These are phyloP conservation scores for Perca flavescens DNA, from an alignment of 2,113 vertebrate genomes.

Conservation along the genomic window DNA sequence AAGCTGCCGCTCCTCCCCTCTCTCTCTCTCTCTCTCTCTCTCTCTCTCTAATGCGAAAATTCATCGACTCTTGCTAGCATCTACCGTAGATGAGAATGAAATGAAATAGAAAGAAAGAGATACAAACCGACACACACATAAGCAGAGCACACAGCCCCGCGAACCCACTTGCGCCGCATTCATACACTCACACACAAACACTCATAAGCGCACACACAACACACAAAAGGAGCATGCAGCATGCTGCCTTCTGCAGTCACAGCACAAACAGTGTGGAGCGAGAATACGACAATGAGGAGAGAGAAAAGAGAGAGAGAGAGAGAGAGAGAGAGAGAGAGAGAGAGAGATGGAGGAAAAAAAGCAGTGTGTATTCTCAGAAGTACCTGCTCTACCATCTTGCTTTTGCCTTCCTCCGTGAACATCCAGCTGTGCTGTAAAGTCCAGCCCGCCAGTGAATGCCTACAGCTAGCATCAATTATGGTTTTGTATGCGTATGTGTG, in stretches of 20 bases:
- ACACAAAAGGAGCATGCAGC: conserved; percentile 42
- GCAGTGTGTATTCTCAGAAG: conserved; percentile 64
- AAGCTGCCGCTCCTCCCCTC: background rate
- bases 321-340: background rate
- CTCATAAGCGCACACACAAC: background rate
- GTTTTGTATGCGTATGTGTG: conserved; percentile 46
- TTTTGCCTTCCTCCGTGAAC: conserved; percentile 89
- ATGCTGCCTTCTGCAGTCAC: conserved; percentile 65
- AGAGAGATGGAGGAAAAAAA: conserved; percentile 40
- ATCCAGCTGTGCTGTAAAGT: conserved; percentile 87
- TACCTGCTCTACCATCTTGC: conserved; percentile 92
- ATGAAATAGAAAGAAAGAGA: conserved; percentile 1
- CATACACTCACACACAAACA: background rate
- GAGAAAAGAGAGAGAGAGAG: background rate
- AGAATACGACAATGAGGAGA: conserved; percentile 20
- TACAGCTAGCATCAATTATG: conserved; percentile 84
- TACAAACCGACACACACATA: background rate
- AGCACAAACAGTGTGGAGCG: conserved; percentile 57
- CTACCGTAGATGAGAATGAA: background rate
- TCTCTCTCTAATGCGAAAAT: conserved; percentile 2
- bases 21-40: background rate
- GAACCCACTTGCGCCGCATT: conserved; percentile 2
- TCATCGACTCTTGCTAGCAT: background rate
- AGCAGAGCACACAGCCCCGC: conserved; percentile 1
- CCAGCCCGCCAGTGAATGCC: conserved; percentile 89